Conservation (phyloP, 2,888 invertebrate genomes). For the Phytoseiulus persimilis region DNA sequence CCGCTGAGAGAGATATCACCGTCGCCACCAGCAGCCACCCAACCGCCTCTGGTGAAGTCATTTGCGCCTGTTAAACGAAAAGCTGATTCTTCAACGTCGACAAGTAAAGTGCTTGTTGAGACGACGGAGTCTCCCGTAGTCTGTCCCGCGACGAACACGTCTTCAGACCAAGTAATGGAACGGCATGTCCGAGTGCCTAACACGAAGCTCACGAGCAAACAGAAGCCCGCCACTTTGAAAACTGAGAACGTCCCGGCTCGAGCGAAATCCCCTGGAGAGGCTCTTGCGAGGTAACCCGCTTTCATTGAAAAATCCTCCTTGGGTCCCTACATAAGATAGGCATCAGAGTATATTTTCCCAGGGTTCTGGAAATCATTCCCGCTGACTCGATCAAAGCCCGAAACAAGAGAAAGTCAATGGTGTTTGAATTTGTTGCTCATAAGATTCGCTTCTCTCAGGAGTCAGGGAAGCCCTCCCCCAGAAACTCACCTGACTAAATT, state of each 20-base stretch:
- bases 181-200: neutral
- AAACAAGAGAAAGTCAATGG: too few relatives aligned
- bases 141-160: neutral
- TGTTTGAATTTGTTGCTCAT: too few relatives aligned
- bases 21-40: neutral
- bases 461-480: too few relatives aligned
- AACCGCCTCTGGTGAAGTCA: neutral
- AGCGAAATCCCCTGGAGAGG: neutral
- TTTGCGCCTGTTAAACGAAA: constrained; percentile 14
- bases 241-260: neutral
- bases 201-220: neutral
- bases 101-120: constrained; percentile 36
- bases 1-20: constrained; percentile 13
- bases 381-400: too few relatives aligned
- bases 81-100: constrained; percentile 34
- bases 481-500: too few relatives aligned
- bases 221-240: neutral
- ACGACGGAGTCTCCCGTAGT: constrained; percentile 32
- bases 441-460: too few relatives aligned
- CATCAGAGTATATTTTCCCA: too few relatives aligned
- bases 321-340: too few relatives aligned
- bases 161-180: neutral
- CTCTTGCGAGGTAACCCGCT: neutral
- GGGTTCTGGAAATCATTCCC: too few relatives aligned
- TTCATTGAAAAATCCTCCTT: too few relatives aligned